Evolutionary conservation across 2,113 vertebrate species (phyloP), one percentile per base, ranked within the genome.

Genomic region (Strix uralensis): DNA sequence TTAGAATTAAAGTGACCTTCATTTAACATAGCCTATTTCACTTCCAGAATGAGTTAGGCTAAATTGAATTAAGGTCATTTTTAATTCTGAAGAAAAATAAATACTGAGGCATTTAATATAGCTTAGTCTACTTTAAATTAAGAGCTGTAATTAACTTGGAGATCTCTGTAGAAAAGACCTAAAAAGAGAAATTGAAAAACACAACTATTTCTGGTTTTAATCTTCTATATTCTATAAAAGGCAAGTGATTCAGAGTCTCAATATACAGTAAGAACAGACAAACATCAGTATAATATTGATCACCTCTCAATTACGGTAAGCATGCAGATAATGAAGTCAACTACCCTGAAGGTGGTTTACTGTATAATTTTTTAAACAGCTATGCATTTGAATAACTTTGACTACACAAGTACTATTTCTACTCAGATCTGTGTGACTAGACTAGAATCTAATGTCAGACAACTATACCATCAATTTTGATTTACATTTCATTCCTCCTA

Each of bases 61-160:
- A 65, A 82, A 93, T 7, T 80, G 82, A 94, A 94, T 83, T 88
- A 88, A 88, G 86, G 86, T 90, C 21, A 93, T 81, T 96, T 90
- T 92, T 95, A 96, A 92, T 92, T 96, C 63, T 91, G 91, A 91
- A 91, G 67, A 78, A 86, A 94, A 92, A 81, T 49, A 80, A 36
- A 80, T 71, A 52, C 40, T 38, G 42, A 86, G 11, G 36, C 40
- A 73, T 84, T 88, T 83, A 81, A 86, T 91, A 83, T n/a, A 81
- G 36, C 20, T 77, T 73, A 83, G 42, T 71, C 51, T 90, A 55
- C 74, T 92, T 95, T 73, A 93, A 95, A 94, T 90, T 62, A 81
- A 66, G 12, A 62, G 34, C 58, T 84, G 77, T 95, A 92, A 92
- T 94, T 94, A 95, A 97, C 52, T 52, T 80, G 49, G 57, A 92